These are phyloP conservation scores for Blennius ocellaris DNA, from an alignment of 2,113 vertebrate genomes.

Conservation along the genomic window DNA sequence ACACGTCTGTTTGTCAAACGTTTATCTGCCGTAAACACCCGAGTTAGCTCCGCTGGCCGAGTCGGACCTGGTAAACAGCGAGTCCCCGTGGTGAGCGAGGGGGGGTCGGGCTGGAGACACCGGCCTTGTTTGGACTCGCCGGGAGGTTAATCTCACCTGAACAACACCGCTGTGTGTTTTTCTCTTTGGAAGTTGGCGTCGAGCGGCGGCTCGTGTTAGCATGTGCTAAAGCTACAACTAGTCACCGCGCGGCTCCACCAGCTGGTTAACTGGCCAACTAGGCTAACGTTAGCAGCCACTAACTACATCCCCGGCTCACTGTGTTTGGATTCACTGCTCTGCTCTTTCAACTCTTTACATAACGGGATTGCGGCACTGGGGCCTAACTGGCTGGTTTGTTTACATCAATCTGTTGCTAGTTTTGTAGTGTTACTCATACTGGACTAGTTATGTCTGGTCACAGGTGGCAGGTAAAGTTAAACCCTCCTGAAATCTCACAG, in stretches of 20 bases:
- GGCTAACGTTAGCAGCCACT: constrained; percentile 29
- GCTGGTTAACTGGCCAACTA: constrained; percentile 20
- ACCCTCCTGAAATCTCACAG: too few relatives aligned
- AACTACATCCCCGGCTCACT: background rate
- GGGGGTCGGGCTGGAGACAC: constrained; percentile 47
- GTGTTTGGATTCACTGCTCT: background rate
- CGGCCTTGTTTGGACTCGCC: constrained; percentile 51
- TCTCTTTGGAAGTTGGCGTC: background rate
- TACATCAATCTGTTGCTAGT: too few relatives aligned
- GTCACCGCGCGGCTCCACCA: background rate
- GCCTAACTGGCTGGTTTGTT: background rate
- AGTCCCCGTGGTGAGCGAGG: constrained; percentile 41
- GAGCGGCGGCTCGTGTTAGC: too few relatives aligned
- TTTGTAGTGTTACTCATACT: too few relatives aligned
- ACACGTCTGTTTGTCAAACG: background rate
- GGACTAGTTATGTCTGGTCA: too few relatives aligned
- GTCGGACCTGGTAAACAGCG: constrained; percentile 50
- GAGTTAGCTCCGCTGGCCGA: constrained; percentile 22
- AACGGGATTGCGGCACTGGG: constrained; percentile 19
- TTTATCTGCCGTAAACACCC: background rate
- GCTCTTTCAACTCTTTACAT: background rate
- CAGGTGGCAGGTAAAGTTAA: too few relatives aligned
- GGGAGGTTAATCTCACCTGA: constrained; percentile 38
- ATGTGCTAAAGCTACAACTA: background rate
- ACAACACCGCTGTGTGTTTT: background rate